These are phyloP conservation scores for Cichlasoma orientale DNA, from an alignment of 2,797 vertebrate species.

Conservation along the genomic window DNA sequence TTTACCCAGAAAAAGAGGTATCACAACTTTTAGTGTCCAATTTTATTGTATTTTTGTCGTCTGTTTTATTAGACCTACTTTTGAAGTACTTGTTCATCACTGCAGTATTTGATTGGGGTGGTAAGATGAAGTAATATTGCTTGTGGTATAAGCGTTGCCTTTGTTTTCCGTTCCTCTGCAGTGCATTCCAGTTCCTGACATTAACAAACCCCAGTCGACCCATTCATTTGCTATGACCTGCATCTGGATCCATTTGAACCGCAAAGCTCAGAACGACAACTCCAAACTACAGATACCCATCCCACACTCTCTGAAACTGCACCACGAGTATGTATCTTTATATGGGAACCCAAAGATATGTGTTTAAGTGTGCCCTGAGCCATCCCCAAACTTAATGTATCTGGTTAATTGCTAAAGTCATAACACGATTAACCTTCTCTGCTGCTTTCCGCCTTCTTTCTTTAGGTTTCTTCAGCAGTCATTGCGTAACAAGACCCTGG, in stretches of 20 bases:
- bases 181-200: conserved; percentile 99
- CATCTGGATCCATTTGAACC: conserved; percentile 99
- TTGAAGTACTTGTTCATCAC: neutral
- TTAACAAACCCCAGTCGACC: conserved; percentile 98
- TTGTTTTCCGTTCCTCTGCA: conserved; percentile 49
- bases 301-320: conserved; percentile 95
- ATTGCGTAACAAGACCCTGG: conserved; percentile 93
- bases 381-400: rapidly evolving
- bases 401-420: neutral
- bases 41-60: neutral
- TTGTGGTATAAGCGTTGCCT: neutral
- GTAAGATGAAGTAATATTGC: neutral
- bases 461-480: conserved; percentile 96
- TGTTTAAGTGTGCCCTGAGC: neutral
- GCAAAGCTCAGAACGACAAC: conserved; percentile 97
- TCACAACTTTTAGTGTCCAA: neutral
- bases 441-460: neutral
- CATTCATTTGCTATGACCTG: conserved; percentile 99
- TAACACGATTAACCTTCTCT: neutral
- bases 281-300: conserved; percentile 97
- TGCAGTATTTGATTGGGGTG: neutral
- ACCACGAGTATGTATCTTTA: conserved; percentile 87
- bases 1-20: conserved; percentile 98
- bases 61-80: neutral
- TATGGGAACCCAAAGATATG: neutral